phyloP scores from a whole-genome alignment of 2,888 invertebrate genomes.

The Acanthopleura granulata region DNA sequence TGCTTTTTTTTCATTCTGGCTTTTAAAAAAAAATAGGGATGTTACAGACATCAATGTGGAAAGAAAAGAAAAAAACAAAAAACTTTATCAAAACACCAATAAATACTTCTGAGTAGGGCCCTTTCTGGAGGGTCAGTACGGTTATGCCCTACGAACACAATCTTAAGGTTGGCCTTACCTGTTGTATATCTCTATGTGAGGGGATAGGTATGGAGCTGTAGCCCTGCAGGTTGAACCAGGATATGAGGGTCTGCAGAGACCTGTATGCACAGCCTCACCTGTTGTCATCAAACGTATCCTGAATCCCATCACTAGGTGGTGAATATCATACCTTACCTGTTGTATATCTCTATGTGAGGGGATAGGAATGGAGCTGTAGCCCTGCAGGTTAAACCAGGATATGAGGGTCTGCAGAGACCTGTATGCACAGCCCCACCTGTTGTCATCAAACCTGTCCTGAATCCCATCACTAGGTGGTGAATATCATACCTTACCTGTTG shows the following conservation, averaged over 20 bases:
- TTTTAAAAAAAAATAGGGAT: no score
- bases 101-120: no score
- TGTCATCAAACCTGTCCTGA: constrained; percentile 89
- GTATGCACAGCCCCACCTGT: constrained; percentile 99
- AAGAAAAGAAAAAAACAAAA: no score
- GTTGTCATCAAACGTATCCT: constrained; percentile 62
- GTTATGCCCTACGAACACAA: no score
- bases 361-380: constrained; percentile 75
- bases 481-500: no score
- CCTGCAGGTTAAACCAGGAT: constrained; percentile 86
- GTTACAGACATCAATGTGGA: no score
- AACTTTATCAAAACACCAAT: no score
- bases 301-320: no score
- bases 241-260: constrained; percentile 94
- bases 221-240: constrained; percentile 84
- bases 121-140: no score
- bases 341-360: constrained; percentile 86
- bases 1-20: no score
- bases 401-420: constrained; percentile 95
- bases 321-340: constrained; percentile 74
- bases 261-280: constrained; percentile 99
- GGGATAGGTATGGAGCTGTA: constrained; percentile 79
- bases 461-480: no score
- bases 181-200: constrained; percentile 81
- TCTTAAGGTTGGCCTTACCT: no score